Evolutionary conservation across 2,113 vertebrate species (phyloP), one percentile per base, ranked within the genome.

Genomic region (Perccottus glenii): DNA sequence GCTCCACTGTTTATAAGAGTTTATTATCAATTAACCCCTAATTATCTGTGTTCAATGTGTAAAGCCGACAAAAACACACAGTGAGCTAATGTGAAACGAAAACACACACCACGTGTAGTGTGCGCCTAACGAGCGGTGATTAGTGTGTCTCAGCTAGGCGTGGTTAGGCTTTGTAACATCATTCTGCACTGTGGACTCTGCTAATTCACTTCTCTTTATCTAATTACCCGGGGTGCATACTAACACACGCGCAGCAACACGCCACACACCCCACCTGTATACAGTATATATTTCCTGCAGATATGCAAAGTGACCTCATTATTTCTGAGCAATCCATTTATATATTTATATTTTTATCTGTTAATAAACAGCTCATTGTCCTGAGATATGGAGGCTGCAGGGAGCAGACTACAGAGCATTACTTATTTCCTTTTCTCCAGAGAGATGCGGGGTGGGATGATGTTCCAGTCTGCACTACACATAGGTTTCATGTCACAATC

Each of bases 191-290:
- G 92, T 95, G 95, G 94, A 96, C 94, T 94, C 93, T 92, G 93
- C 91, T 95, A 94, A 97, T 97, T 96, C 94, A 93, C 93, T 94
- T 91, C 86, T 88, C 89, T 94, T 96, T 94, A 95, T 94, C 92
- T 95, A 94, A 98, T 97, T 97, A 96, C 92, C 92, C 92, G 86
- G 92, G 79, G 74, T 81, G 55, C 45, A 6, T 83, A 83, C 86
- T 87, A 35, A 67, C 51, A 70, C 81, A 80, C 91, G 87, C 88
- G 85, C 75, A 77, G 73, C 67, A 75, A 65, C 80, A 78, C 90
- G 92, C 92, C 77, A 68, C 85, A 71, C 74, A 67, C 58, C 49
- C 55, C 60, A 67, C 75, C 64, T 77, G 75, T 67, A 76, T 73
- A 38, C 52, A 55, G 12, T 55, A 43, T 56, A 70, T 82, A 82